A percentile compares a stretch with the other conserved stretches of the same genome.
Conservation (phyloP, 2,113 vertebrate species). For the Mustela nigripes region DNA sequence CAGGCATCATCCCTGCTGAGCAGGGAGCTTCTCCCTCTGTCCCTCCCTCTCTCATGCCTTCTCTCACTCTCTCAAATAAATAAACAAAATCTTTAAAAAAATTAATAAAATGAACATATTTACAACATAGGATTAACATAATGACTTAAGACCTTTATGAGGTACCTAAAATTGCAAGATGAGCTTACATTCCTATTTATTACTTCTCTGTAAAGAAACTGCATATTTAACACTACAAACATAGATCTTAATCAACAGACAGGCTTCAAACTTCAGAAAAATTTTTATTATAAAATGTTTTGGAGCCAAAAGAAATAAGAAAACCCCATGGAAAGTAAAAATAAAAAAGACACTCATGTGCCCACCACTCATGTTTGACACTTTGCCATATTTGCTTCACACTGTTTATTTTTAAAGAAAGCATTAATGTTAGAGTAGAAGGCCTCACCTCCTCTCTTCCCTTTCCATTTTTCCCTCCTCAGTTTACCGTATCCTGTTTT, state of each 20-base stretch:
- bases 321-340: background rate
- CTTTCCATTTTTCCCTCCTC: background rate
- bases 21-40: too few species aligned
- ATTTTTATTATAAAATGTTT: slow-evolving; percentile 22
- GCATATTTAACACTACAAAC: background rate
- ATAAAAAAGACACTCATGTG: background rate
- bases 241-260: background rate
- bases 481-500: background rate
- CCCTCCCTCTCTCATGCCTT: too few species aligned
- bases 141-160: background rate
- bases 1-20: too few species aligned
- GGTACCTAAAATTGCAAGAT: background rate
- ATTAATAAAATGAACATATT: background rate
- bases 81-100: too few species aligned
- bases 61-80: too few species aligned
- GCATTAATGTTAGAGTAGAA: background rate
- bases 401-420: background rate
- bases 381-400: background rate
- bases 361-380: background rate
- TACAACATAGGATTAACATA: background rate
- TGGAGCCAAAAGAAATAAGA: background rate
- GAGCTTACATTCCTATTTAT: background rate
- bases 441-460: background rate
- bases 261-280: background rate
- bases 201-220: background rate